A percentile compares a stretch with the other conserved stretches of the same genome.
phyloP scores from a whole-genome alignment of 2,797 vertebrate species.

The Cephalopachus bancanus region DNA sequence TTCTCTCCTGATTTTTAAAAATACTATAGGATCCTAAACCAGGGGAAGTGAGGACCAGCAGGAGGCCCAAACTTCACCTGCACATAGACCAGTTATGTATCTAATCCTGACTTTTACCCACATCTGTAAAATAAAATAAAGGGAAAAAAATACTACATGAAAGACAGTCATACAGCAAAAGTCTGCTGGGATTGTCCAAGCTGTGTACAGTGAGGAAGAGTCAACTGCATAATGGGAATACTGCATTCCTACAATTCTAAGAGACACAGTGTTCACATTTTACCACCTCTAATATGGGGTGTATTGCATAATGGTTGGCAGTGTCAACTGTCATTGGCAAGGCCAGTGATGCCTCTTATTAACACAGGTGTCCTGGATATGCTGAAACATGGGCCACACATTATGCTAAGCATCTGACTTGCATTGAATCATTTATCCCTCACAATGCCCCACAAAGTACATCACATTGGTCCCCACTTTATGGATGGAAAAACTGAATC shows the following conservation, averaged over 20 bases:
- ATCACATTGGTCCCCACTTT: neutral
- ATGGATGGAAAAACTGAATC: neutral
- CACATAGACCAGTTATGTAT: no score
- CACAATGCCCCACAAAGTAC: neutral
- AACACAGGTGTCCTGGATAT: neutral
- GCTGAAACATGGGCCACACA: neutral
- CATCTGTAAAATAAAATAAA: no score
- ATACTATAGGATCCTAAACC: no score
- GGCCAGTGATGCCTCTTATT: neutral
- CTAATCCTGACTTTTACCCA: no score
- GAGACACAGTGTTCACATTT: neutral
- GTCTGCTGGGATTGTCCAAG: neutral
- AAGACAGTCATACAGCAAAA: neutral
- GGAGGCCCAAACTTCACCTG: no score
- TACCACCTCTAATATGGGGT: neutral
- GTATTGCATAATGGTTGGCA: rapidly evolving
- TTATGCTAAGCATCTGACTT: neutral
- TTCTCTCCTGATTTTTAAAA: neutral
- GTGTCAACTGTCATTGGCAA: rapidly evolving
- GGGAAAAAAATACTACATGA: no score
- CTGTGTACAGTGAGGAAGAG: neutral
- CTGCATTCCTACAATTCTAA: neutral
- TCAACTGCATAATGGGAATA: rapidly evolving
- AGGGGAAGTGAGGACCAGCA: no score
- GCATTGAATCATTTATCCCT: neutral